Evolutionary conservation across 2,888 invertebrate genomes (phyloP).

Genomic region (Archips xylosteana): DNA sequence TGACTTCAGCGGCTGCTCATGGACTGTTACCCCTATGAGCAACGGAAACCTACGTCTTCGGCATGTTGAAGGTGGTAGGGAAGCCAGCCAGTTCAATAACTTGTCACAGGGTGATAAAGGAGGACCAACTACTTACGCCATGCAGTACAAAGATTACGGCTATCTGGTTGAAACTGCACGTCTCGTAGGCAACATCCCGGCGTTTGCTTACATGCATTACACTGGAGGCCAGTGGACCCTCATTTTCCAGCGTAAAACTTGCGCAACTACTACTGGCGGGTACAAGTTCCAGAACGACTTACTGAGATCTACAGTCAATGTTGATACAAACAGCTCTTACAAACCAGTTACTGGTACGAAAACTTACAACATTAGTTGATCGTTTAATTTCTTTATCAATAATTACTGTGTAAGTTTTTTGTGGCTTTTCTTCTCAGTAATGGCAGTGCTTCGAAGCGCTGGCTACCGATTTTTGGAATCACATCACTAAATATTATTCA

Average conservation of each 20-base stretch:
- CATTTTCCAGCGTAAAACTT: slow-evolving; percentile 7
- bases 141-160: slow-evolving; percentile 23
- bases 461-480: too few relatives aligned
- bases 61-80: slow-evolving; percentile 3
- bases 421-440: background rate
- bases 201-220: slow-evolving; percentile 22
- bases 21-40: slow-evolving; percentile 13
- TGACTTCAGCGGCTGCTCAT: slow-evolving; percentile 19
- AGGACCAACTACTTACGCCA: slow-evolving; percentile 11
- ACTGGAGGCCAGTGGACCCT: slow-evolving; percentile 6
- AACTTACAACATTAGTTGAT: slow-evolving; percentile 11
- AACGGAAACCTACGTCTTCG: slow-evolving; percentile 18
- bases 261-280: background rate
- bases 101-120: slow-evolving; percentile 4
- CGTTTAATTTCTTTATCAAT: background rate
- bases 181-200: slow-evolving; percentile 10
- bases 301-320: background rate
- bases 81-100: slow-evolving; percentile 19
- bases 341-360: slow-evolving; percentile 4
- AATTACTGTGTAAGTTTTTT: background rate
- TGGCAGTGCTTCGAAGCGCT: background rate
- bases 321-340: background rate
- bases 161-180: background rate
- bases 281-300: slow-evolving; percentile 6
- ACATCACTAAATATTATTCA: too few relatives aligned